Percentiles rank a stretch among this genome's conserved stretches.
Conservation (phyloP, 2,113 vertebrate genomes). For the Hypanus sabinus region DNA sequence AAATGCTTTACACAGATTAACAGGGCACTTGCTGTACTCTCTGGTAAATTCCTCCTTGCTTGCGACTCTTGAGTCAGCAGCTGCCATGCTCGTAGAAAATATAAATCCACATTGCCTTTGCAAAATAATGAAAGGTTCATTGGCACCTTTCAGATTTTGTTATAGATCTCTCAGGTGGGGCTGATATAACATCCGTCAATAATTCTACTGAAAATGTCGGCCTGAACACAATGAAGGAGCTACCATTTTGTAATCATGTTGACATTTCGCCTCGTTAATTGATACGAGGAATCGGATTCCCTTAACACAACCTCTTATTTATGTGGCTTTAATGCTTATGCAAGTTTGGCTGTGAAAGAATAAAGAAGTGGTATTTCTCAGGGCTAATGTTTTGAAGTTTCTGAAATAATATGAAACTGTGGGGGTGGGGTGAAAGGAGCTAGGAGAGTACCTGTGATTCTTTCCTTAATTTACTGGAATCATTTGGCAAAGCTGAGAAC, state of each 20-base stretch:
- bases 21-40: slow-evolving; percentile 62
- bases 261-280: not conserved
- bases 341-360: not conserved
- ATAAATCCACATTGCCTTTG: slow-evolving; percentile 64
- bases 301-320: not conserved
- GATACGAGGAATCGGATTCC: not conserved
- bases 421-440: no score
- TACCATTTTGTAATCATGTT: not conserved
- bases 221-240: not conserved
- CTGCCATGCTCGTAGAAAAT: slow-evolving; percentile 71
- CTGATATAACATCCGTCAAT: not conserved
- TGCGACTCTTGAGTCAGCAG: slow-evolving; percentile 76
- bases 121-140: slow-evolving; percentile 44
- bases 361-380: not conserved
- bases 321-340: not conserved
- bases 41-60: slow-evolving; percentile 63
- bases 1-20: slow-evolving; percentile 83
- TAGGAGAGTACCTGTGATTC: not conserved
- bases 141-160: slow-evolving; percentile 11
- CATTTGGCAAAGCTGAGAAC: slow-evolving; percentile 41
- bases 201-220: not conserved
- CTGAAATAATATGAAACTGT: not conserved
- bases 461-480: not conserved
- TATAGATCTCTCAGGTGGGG: not conserved
- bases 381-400: not conserved